These are phyloP conservation scores for Dicranocentrus wangi DNA, from an alignment of 2,888 invertebrate genomes.

Conservation along the genomic window DNA sequence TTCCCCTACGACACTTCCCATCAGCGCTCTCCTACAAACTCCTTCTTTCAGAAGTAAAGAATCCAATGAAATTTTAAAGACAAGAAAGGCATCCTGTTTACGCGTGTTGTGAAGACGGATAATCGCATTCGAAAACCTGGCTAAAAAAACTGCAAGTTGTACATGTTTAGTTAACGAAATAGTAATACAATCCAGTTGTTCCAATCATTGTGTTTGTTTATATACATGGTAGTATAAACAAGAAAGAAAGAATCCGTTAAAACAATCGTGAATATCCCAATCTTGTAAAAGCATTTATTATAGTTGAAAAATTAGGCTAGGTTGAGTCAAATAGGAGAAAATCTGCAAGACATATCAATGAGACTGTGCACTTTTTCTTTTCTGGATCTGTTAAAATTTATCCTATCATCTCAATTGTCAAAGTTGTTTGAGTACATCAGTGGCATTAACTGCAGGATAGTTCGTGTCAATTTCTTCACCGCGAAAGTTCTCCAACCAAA, in stretches of 20 bases:
- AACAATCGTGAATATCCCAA: slow-evolving; percentile 59
- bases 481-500: neutral
- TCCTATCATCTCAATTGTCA: slow-evolving; percentile 51
- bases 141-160: neutral
- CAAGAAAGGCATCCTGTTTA: neutral
- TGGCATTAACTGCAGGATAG: slow-evolving; percentile 58
- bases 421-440: slow-evolving; percentile 21
- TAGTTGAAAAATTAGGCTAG: slow-evolving; percentile 43
- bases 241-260: neutral
- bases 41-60: neutral
- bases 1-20: neutral
- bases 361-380: slow-evolving; percentile 61
- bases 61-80: slow-evolving; percentile 12
- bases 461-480: slow-evolving; percentile 20
- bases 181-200: slow-evolving; percentile 47
- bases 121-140: neutral
- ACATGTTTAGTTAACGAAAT: neutral
- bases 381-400: slow-evolving; percentile 60
- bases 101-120: slow-evolving; percentile 1
- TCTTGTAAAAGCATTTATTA: slow-evolving; percentile 57
- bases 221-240: neutral
- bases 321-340: slow-evolving; percentile 43
- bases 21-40: neutral
- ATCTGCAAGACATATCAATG: slow-evolving; percentile 66
- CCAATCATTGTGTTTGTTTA: slow-evolving; percentile 39